Percentiles rank a stretch among this genome's conserved stretches.
phyloP scores from a whole-genome alignment of 2,888 invertebrate genomes.

The Sympetrum striolatum region DNA sequence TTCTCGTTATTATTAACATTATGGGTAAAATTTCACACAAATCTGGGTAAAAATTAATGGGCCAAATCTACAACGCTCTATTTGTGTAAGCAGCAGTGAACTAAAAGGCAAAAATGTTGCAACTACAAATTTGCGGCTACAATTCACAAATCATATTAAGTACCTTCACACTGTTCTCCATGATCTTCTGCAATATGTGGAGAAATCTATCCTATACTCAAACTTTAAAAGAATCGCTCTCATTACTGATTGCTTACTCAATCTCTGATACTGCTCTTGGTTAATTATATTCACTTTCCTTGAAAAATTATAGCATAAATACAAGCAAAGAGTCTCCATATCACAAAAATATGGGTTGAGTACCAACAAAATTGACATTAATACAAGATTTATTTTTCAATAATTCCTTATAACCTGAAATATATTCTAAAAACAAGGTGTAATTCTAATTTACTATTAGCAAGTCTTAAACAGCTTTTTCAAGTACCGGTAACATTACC shows the following conservation, averaged over 20 bases:
- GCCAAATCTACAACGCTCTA: constrained; percentile 11
- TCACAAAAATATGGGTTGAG: background rate
- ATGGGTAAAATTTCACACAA: background rate
- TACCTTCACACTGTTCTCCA: constrained; percentile 11
- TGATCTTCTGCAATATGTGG: background rate
- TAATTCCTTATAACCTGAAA: background rate
- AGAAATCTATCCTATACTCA: background rate
- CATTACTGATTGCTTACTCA: background rate
- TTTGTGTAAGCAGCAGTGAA: background rate
- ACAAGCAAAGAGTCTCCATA: background rate
- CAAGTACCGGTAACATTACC: background rate
- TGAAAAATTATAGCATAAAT: background rate
- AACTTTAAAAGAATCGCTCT: background rate
- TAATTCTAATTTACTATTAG: background rate
- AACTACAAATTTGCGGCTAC: constrained; percentile 1
- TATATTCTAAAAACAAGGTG: background rate
- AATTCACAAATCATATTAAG: background rate
- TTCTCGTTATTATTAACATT: background rate
- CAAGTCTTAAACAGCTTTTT: background rate
- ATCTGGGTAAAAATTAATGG: background rate
- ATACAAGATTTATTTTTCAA: background rate
- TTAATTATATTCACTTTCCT: background rate
- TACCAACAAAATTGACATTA: background rate
- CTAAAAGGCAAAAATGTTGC: background rate
- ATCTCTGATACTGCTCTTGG: background rate